Percentiles rank a stretch among this genome's conserved stretches.
Conservation (phyloP, 2,797 vertebrate genomes). For the Platalea minor region DNA sequence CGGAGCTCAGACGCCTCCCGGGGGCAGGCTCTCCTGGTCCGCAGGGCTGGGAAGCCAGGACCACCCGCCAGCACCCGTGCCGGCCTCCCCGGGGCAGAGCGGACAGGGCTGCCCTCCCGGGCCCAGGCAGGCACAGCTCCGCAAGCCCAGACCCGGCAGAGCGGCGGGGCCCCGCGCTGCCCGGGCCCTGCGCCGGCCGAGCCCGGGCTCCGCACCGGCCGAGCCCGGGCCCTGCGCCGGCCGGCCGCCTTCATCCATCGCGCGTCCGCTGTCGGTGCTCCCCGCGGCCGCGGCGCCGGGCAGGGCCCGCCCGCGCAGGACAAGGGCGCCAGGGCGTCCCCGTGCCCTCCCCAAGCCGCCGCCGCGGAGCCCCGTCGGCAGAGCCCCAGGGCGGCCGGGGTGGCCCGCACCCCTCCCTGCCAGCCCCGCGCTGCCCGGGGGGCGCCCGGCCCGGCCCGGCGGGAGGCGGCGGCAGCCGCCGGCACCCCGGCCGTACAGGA, state of each 20-base stretch:
- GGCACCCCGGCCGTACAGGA: not conserved
- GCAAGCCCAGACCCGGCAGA: fast-evolving
- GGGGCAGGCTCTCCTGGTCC: fast-evolving
- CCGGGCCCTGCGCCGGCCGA: not conserved
- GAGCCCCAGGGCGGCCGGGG: too few relatives aligned
- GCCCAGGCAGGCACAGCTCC: not conserved
- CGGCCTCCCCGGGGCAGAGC: not conserved
- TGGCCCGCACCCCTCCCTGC: too few relatives aligned
- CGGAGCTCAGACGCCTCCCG: fast-evolving
- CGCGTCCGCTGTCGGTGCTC: too few relatives aligned
- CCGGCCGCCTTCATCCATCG: fast-evolving
- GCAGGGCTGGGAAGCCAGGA: not conserved
- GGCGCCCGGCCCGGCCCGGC: not conserved
- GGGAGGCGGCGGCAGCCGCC: not conserved
- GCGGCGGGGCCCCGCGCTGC: not conserved
- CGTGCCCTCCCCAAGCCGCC: not conserved
- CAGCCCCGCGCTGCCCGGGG: not conserved
- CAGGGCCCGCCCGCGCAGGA: not conserved
- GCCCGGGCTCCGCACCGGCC: too few relatives aligned
- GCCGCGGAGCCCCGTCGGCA: not conserved
- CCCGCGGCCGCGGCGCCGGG: not conserved
- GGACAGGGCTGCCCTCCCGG: not conserved
- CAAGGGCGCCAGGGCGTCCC: not conserved
- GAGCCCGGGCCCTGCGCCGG: too few relatives aligned
- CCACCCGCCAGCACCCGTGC: fast-evolving